These are phyloP conservation scores for Dasyurus viverrinus DNA, from an alignment of 2,113 vertebrate species.

Conservation along the genomic window DNA sequence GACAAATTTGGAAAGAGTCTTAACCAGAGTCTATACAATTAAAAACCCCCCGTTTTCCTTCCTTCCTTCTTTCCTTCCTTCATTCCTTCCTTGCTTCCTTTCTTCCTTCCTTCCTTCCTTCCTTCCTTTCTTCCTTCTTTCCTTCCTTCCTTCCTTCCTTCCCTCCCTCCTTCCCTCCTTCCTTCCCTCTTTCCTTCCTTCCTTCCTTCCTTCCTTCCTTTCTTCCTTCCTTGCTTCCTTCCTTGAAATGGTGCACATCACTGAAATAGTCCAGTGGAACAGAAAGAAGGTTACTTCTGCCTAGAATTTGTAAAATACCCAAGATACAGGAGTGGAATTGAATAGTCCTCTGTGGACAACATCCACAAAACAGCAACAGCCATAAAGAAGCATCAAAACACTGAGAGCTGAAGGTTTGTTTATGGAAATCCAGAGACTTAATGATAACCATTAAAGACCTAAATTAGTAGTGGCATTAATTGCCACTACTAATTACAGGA, in stretches of 20 bases:
- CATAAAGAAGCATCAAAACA: background rate
- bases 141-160: too few relatives aligned
- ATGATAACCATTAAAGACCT: background rate
- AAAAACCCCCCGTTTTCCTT: too few relatives aligned
- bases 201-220: background rate
- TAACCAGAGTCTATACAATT: background rate
- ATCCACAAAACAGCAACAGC: background rate
- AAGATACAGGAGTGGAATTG: constrained; percentile 14
- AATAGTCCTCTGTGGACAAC: rapidly evolving
- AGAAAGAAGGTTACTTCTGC: background rate
- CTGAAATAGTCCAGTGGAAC: background rate
- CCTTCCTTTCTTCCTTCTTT: background rate
- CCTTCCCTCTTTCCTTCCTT: rapidly evolving
- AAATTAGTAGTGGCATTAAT: background rate
- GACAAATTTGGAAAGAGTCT: background rate
- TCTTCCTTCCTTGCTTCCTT: background rate
- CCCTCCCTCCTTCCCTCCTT: too few relatives aligned
- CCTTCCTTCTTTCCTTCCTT: background rate
- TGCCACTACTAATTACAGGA: background rate
- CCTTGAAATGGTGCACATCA: background rate
- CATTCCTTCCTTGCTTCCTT: too few relatives aligned
- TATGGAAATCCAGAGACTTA: background rate
- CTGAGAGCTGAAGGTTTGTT: background rate
- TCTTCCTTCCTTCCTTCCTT: background rate
- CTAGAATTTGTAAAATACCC: background rate